Evolutionary conservation across 2,113 vertebrate species (phyloP).

Genomic region (Epinephelus lanceolatus): DNA sequence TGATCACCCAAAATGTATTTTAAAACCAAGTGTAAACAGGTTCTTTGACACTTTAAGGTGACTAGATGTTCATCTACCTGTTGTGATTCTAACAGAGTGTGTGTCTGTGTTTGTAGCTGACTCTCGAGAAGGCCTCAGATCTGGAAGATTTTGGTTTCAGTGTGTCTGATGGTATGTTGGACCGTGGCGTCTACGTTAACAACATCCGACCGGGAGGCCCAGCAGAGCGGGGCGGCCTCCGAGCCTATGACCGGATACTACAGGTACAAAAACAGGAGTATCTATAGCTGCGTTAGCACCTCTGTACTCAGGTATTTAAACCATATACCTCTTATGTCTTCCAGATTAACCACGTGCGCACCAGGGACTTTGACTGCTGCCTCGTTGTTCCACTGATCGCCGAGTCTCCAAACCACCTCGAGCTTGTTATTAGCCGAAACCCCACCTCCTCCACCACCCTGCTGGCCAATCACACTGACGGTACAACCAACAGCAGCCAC

Average conservation of each 20-base stretch:
- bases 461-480: slow-evolving; percentile 74
- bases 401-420: slow-evolving; percentile 96
- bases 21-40: too few relatives aligned
- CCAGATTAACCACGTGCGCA: slow-evolving; percentile 96
- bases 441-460: slow-evolving; percentile 86
- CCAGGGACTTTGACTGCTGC: slow-evolving; percentile 99
- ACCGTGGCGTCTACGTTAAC: slow-evolving; percentile 97
- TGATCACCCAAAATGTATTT: too few relatives aligned
- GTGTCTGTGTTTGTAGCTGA: slow-evolving; percentile 85
- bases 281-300: too few relatives aligned
- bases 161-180: slow-evolving; percentile 94
- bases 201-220: slow-evolving; percentile 93
- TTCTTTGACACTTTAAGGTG: neutral
- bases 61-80: neutral
- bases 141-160: slow-evolving; percentile 98
- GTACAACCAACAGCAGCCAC: slow-evolving; percentile 50
- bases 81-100: slow-evolving; percentile 9
- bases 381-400: slow-evolving; percentile 97
- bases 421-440: slow-evolving; percentile 96
- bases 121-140: slow-evolving; percentile 92
- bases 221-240: slow-evolving; percentile 91
- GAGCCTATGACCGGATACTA: slow-evolving; percentile 92
- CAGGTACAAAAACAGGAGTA: slow-evolving; percentile 86
- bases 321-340: neutral
- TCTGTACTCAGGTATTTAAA: neutral